Percentiles rank a stretch among this genome's conserved stretches.
Evolutionary conservation across 2,113 vertebrate genomes (phyloP).

Genomic region (Upupa epops): DNA sequence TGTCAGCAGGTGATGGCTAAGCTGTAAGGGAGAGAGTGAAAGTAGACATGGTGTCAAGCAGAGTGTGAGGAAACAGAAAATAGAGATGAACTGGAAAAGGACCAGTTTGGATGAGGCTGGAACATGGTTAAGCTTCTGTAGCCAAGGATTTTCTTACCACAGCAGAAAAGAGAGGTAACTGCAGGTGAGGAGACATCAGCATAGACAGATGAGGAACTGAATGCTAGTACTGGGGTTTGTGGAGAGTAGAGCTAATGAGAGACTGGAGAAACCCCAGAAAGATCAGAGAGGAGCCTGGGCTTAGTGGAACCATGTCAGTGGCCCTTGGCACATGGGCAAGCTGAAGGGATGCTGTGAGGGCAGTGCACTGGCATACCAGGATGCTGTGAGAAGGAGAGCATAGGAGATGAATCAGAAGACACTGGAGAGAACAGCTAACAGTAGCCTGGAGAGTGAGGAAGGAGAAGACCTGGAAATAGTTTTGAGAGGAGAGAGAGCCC

Average conservation of each 20-base stretch:
- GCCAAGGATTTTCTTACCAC: not conserved
- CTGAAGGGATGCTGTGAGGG: not conserved
- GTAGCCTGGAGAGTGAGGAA: not conserved
- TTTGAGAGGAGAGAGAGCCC: not conserved
- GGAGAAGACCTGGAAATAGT: not conserved
- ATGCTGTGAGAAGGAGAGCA: accelerated
- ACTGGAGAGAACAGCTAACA: not conserved
- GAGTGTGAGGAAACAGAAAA: not conserved
- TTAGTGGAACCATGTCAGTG: not conserved
- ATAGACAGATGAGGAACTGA: not conserved
- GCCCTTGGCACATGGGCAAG: not conserved
- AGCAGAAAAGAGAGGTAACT: not conserved
- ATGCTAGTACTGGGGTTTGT: not conserved
- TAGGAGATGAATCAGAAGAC: not conserved
- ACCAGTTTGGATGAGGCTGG: not conserved
- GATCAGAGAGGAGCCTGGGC: not conserved
- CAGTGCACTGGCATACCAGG: not conserved
- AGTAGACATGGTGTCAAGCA: not conserved
- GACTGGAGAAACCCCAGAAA: not conserved
- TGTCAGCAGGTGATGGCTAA: not conserved
- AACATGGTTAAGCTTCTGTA: not conserved
- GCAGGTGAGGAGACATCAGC: not conserved
- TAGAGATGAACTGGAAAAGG: not conserved
- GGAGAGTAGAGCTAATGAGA: not conserved
- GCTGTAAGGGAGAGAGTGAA: not conserved